Percentiles rank a stretch among this genome's conserved stretches.
These are phyloP conservation scores for Setipinna tenuifilis DNA, from an alignment of 2,797 vertebrate genomes.

Conservation along the genomic window DNA sequence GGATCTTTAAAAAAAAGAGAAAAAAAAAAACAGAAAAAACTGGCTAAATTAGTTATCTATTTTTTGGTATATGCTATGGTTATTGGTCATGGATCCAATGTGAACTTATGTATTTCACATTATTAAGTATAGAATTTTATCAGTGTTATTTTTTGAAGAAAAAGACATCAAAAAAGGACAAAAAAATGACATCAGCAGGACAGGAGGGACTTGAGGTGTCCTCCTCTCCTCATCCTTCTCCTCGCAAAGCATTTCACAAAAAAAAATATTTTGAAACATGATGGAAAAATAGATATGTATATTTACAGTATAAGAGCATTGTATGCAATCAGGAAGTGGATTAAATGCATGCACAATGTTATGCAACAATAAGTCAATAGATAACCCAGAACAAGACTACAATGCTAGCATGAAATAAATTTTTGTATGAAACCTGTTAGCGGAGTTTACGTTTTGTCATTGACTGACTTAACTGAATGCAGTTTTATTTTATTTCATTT, in stretches of 20 bases:
- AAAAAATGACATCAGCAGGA: slow-evolving; percentile 56
- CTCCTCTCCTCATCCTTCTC: slow-evolving; percentile 60
- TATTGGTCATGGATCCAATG: slow-evolving; percentile 74
- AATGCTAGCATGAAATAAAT: slow-evolving; percentile 92
- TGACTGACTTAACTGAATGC: slow-evolving; percentile 50
- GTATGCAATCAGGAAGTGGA: slow-evolving; percentile 84
- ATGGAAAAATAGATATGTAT: slow-evolving; percentile 53
- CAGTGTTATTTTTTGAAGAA: slow-evolving; percentile 75
- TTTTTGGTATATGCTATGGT: slow-evolving; percentile 75
- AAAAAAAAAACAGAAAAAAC: slow-evolving; percentile 69
- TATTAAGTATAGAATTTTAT: slow-evolving; percentile 76
- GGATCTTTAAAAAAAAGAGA: slow-evolving; percentile 62
- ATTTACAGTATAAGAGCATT: slow-evolving; percentile 71
- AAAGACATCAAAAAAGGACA: slow-evolving; percentile 39
- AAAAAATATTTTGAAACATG: slow-evolving; percentile 43
- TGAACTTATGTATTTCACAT: slow-evolving; percentile 79
- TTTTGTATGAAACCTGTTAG: slow-evolving; percentile 75
- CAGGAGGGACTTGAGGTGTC: slow-evolving; percentile 37
- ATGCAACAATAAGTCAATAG: slow-evolving; percentile 76
- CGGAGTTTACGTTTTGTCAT: slow-evolving; percentile 44
- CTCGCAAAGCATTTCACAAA: slow-evolving; percentile 70
- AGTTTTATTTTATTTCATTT: neutral
- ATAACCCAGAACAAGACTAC: slow-evolving; percentile 56
- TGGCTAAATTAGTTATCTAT: slow-evolving; percentile 66
- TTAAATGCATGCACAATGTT: slow-evolving; percentile 87